These are phyloP conservation scores for Arctopsyche grandis DNA, from an alignment of 1,140 invertebrate species.

Conservation along the genomic window DNA sequence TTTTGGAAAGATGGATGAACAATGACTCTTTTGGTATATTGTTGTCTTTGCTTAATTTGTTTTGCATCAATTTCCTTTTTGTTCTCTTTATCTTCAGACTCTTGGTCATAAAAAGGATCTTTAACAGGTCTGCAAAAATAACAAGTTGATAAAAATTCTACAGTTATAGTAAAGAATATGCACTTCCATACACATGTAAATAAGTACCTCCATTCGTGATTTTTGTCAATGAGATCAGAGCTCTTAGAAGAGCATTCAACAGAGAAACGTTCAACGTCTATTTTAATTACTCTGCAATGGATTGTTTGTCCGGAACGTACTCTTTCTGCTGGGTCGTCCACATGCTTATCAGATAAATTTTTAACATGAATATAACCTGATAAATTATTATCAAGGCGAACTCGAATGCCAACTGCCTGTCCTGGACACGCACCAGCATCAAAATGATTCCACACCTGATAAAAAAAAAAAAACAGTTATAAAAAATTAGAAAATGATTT, in stretches of 20 bases:
- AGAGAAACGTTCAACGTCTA: constrained; percentile 93
- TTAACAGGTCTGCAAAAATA: constrained; percentile 74
- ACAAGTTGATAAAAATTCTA: constrained; percentile 23
- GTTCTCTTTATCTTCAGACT: constrained; percentile 83
- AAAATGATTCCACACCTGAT: constrained; percentile 94
- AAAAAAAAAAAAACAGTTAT: constrained; percentile 21
- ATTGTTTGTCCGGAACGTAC: constrained; percentile 89
- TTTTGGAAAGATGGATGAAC: constrained; percentile 98
- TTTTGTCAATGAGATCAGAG: constrained; percentile 91
- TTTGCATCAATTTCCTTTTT: constrained; percentile 84
- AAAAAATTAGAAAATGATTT: not conserved
- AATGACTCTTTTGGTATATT: constrained; percentile 95
- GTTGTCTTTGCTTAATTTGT: constrained; percentile 81
- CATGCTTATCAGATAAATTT: constrained; percentile 94
- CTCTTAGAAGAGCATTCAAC: constrained; percentile 94
- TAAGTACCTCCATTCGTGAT: constrained; percentile 84
- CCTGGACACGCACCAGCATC: constrained; percentile 95
- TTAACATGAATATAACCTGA: constrained; percentile 95
- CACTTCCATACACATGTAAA: no score
- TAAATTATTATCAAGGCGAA: constrained; percentile 93
- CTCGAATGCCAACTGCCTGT: constrained; percentile 90
- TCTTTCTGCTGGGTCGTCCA: constrained; percentile 91
- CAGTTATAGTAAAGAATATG: not conserved
- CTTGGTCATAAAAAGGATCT: constrained; percentile 93
- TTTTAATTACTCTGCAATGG: constrained; percentile 94